Percentiles rank a stretch among this genome's conserved stretches.
Evolutionary conservation across 1,140 invertebrate genomes (phyloP).

Genomic region (Drosophila chauvacae): DNA sequence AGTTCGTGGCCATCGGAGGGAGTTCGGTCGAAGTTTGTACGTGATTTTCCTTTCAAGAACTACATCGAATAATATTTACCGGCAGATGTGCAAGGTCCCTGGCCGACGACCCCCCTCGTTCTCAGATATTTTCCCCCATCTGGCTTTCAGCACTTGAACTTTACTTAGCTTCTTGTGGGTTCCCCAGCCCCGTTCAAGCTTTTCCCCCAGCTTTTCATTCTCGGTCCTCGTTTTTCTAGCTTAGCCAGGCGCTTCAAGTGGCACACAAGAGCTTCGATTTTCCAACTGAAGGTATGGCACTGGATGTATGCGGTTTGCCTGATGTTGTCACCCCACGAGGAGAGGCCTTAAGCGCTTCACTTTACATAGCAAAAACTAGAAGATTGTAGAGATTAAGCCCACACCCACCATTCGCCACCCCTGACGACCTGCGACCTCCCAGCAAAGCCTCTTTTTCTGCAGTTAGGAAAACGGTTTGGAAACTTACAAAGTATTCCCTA

Average conservation of each 20-base stretch:
- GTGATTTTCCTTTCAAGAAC: slow-evolving; percentile 69
- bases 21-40: slow-evolving; percentile 46
- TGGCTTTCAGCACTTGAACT: slow-evolving; percentile 51
- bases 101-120: neutral
- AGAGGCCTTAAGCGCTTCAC: slow-evolving; percentile 64
- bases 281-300: slow-evolving; percentile 46
- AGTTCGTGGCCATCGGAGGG: neutral
- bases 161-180: slow-evolving; percentile 48
- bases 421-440: slow-evolving; percentile 15
- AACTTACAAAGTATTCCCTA: too few species aligned
- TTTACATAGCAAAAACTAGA: slow-evolving; percentile 79
- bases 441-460: slow-evolving; percentile 2
- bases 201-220: slow-evolving; percentile 22
- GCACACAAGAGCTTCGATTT: slow-evolving; percentile 70
- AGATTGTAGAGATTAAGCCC: slow-evolving; percentile 72
- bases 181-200: neutral
- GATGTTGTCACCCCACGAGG: slow-evolving; percentile 61
- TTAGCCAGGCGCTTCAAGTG: slow-evolving; percentile 60
- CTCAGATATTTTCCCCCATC: slow-evolving; percentile 5
- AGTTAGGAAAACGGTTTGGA: neutral
- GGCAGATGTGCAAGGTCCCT: slow-evolving; percentile 34
- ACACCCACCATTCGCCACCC: slow-evolving; percentile 13
- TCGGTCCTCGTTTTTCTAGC: slow-evolving; percentile 53
- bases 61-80: slow-evolving; percentile 70
- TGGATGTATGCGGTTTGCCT: slow-evolving; percentile 39